Conservation (phyloP, 1,140 invertebrate species). For the Aricia agestis region DNA sequence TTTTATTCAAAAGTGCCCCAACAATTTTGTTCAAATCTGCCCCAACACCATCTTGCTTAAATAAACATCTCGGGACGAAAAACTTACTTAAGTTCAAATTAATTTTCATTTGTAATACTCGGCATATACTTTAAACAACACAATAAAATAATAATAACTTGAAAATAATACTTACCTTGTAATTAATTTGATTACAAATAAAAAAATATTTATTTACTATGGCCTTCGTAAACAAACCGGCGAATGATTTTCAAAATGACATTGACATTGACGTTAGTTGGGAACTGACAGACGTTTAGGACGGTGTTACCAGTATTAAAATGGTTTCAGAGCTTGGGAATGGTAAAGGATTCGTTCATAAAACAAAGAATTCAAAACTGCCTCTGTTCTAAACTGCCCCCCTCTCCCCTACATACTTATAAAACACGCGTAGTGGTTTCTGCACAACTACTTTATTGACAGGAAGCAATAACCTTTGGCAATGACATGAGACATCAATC, state of each 20-base stretch:
- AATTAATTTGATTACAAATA: slow-evolving; percentile 4
- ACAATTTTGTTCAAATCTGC: slow-evolving; percentile 12
- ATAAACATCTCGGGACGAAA: not conserved
- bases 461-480: too few relatives aligned
- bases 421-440: too few relatives aligned
- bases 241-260: not conserved
- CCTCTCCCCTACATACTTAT: slow-evolving; percentile 6
- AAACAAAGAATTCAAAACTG: slow-evolving; percentile 11
- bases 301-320: slow-evolving; percentile 13
- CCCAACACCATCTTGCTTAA: not conserved
- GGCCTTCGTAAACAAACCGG: not conserved
- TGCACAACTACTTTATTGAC: too few relatives aligned
- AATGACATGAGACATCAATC: too few relatives aligned
- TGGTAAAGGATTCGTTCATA: slow-evolving; percentile 8
- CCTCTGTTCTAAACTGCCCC: slow-evolving; percentile 15
- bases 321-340: not conserved
- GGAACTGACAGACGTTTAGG: slow-evolving; percentile 3
- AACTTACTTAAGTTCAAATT: slow-evolving; percentile 1
- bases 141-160: not conserved
- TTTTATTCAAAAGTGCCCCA: slow-evolving; percentile 17
- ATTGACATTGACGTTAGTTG: slow-evolving; percentile 14
- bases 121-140: not conserved
- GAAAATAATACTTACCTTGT: slow-evolving; percentile 6
- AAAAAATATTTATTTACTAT: not conserved
- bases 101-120: slow-evolving; percentile 9